Evolutionary conservation across 2,888 invertebrate genomes (phyloP).

Genomic region (Molorchus minor): DNA sequence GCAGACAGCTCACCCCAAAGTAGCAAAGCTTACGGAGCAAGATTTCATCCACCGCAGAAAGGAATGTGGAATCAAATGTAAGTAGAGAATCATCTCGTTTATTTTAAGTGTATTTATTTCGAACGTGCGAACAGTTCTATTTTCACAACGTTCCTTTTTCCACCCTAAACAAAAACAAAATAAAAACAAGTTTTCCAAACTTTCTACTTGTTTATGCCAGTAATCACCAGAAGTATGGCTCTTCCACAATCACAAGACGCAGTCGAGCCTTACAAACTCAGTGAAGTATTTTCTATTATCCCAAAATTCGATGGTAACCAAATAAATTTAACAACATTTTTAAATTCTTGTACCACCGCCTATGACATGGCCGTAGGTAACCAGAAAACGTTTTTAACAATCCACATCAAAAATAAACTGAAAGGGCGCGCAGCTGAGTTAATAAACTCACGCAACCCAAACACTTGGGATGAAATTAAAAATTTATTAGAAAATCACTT

Average conservation of each 20-base stretch:
- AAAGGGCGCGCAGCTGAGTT: slow-evolving; percentile 25
- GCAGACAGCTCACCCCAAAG: too few relatives aligned
- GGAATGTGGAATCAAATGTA: background rate
- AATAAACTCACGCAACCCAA: slow-evolving; percentile 29
- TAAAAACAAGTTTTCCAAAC: background rate
- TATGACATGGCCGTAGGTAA: slow-evolving; percentile 23
- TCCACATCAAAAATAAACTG: slow-evolving; percentile 31
- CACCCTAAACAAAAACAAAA: background rate
- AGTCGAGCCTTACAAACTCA: too few relatives aligned
- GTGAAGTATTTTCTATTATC: slow-evolving; percentile 30
- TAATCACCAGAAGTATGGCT: too few relatives aligned
- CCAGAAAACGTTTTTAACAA: slow-evolving; percentile 21
- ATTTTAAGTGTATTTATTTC: background rate
- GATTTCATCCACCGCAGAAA: too few relatives aligned
- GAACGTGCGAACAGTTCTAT: background rate
- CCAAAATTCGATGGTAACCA: slow-evolving; percentile 28
- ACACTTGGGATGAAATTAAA: slow-evolving; percentile 19
- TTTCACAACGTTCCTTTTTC: background rate
- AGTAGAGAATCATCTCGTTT: background rate
- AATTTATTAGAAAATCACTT: slow-evolving; percentile 15
- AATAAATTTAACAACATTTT: slow-evolving; percentile 24
- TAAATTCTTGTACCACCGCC: slow-evolving; percentile 25
- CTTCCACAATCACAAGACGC: too few relatives aligned
- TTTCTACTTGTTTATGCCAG: too few relatives aligned
- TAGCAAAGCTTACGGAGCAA: too few relatives aligned